Conservation (phyloP, 2,113 vertebrate species). For the Ammodytes marinus region DNA sequence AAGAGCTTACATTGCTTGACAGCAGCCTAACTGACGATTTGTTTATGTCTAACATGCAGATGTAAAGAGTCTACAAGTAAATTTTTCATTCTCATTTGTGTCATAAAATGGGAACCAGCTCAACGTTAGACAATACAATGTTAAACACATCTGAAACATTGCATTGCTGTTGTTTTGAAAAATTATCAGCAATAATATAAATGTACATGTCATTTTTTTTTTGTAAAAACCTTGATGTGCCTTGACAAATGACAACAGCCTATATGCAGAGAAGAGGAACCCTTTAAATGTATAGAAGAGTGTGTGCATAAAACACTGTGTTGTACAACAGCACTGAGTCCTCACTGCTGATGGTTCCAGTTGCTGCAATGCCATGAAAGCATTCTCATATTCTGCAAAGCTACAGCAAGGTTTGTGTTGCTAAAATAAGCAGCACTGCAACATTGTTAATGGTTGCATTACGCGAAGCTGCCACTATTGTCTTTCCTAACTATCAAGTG, state of each 20-base stretch:
- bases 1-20: too few relatives aligned
- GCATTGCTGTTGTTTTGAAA: too few relatives aligned
- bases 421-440: slow-evolving; percentile 26
- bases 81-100: too few relatives aligned
- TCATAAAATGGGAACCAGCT: too few relatives aligned
- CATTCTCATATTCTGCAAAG: slow-evolving; percentile 56
- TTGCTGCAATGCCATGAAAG: slow-evolving; percentile 51
- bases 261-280: slow-evolving; percentile 1
- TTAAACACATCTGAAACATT: neutral
- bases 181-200: neutral
- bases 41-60: neutral
- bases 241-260: neutral
- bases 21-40: too few relatives aligned
- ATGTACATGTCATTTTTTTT: neutral
- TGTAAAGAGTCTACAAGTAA: too few relatives aligned
- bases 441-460: slow-evolving; percentile 47
- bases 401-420: slow-evolving; percentile 19
- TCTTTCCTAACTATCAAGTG: slow-evolving; percentile 29
- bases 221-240: neutral
- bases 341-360: slow-evolving; percentile 14
- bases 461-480: slow-evolving; percentile 54
- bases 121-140: neutral
- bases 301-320: neutral
- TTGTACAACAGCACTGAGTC: slow-evolving; percentile 20
- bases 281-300: neutral